phyloP scores from a whole-genome alignment of 2,113 vertebrate genomes.

The Danio rerio region DNA sequence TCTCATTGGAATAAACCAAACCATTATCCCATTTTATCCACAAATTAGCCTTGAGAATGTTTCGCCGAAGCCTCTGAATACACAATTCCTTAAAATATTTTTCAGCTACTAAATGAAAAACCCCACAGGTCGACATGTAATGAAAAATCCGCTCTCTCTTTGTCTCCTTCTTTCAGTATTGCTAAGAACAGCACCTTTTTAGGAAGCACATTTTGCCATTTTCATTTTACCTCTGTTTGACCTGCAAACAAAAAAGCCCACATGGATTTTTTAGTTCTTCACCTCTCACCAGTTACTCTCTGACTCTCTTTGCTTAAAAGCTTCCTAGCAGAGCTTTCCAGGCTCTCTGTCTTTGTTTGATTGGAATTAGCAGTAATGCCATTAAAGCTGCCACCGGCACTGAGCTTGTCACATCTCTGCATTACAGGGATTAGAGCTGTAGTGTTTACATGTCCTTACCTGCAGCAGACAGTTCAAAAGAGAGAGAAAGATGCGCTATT shows the following conservation, averaged over 20 bases:
- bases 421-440: conserved; percentile 72
- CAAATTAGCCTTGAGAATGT: conserved; percentile 20
- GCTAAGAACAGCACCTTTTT: conserved; percentile 10
- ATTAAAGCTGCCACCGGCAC: conserved; percentile 71
- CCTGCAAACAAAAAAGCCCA: conserved; percentile 9
- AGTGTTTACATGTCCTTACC: conserved; percentile 58
- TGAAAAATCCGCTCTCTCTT: conserved; percentile 5
- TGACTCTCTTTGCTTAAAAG: conserved; percentile 35
- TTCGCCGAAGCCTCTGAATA: neutral
- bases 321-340: conserved; percentile 49
- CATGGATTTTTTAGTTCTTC: conserved; percentile 29
- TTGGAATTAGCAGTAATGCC: conserved; percentile 76
- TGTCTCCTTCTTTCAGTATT: conserved; percentile 3
- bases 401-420: conserved; percentile 62
- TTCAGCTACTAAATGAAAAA: neutral
- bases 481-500: conserved; percentile 58
- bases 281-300: conserved; percentile 14
- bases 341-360: conserved; percentile 49
- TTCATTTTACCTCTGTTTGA: conserved; percentile 33
- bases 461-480: conserved; percentile 60
- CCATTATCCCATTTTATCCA: conserved; percentile 20
- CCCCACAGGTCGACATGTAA: neutral
- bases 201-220: neutral
- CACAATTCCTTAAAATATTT: conserved; percentile 3
- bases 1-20: conserved; percentile 24